Conservation (phyloP, 2,113 vertebrate species). For the Bujurquina vittata region DNA sequence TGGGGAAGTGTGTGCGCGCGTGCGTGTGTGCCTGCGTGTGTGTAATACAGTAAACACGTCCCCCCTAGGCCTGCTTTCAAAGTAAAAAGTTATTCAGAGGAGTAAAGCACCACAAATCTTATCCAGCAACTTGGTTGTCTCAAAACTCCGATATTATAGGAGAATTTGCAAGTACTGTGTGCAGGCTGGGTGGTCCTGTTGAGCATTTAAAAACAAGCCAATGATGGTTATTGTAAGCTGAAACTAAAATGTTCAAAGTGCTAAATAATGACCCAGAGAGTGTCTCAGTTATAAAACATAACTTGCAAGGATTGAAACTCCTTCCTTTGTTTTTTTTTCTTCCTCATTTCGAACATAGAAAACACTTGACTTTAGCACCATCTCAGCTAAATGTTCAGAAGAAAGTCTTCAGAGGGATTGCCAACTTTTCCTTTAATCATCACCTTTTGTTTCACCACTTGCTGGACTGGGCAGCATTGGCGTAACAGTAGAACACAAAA, state of each 20-base stretch:
- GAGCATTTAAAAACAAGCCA: background rate
- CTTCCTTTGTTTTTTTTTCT: background rate
- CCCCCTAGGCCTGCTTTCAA: background rate
- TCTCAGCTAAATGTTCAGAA: background rate
- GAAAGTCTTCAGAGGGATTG: background rate
- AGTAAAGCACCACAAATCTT: background rate
- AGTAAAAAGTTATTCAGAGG: background rate
- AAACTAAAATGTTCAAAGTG: background rate
- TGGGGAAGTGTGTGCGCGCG: background rate
- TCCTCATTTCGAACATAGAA: background rate
- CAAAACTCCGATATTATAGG: background rate
- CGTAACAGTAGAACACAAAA: constrained; percentile 33
- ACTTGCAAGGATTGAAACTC: background rate
- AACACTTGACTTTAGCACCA: background rate
- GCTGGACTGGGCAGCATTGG: constrained; percentile 1
- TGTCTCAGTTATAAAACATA: background rate
- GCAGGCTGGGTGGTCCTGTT: background rate
- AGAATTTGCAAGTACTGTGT: background rate
- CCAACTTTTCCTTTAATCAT: background rate
- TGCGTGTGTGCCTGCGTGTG: background rate
- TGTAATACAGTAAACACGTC: background rate
- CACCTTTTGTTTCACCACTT: constrained; percentile 13
- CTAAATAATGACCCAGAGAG: background rate
- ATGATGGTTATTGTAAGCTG: background rate
- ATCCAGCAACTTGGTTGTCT: background rate